phyloP scores from a whole-genome alignment of 2,113 vertebrate genomes.

The Catagonus wagneri region DNA sequence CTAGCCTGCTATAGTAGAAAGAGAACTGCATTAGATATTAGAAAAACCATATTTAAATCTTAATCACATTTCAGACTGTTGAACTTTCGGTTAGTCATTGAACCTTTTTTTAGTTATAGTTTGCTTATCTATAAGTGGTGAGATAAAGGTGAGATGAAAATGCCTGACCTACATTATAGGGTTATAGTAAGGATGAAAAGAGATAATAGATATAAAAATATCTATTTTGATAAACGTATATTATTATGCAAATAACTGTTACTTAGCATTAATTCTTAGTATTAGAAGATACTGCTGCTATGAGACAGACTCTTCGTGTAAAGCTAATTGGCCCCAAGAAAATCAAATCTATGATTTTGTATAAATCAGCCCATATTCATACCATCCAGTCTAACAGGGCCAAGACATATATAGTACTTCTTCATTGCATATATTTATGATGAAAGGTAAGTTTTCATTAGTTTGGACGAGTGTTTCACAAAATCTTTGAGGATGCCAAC shows the following conservation, averaged over 20 bases:
- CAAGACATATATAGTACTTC: background rate
- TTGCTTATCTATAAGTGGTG: slow-evolving; percentile 24
- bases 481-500: background rate
- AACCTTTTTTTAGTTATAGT: background rate
- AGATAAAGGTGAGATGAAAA: slow-evolving; percentile 2
- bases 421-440: slow-evolving; percentile 3
- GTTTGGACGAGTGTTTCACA: background rate
- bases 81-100: background rate
- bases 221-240: background rate
- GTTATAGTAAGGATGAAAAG: slow-evolving; percentile 34
- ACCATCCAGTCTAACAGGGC: background rate
- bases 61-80: background rate
- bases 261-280: slow-evolving; percentile 34
- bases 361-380: slow-evolving; percentile 13
- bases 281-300: slow-evolving; percentile 12
- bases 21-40: background rate
- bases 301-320: background rate
- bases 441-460: slow-evolving; percentile 28
- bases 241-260: background rate
- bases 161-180: background rate
- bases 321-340: slow-evolving; percentile 26
- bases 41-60: background rate
- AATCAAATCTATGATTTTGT: slow-evolving; percentile 56
- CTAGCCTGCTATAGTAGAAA: background rate
- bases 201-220: background rate